These are phyloP conservation scores for Gallirallus australis DNA, from an alignment of 2,797 vertebrate genomes.

Conservation along the genomic window DNA sequence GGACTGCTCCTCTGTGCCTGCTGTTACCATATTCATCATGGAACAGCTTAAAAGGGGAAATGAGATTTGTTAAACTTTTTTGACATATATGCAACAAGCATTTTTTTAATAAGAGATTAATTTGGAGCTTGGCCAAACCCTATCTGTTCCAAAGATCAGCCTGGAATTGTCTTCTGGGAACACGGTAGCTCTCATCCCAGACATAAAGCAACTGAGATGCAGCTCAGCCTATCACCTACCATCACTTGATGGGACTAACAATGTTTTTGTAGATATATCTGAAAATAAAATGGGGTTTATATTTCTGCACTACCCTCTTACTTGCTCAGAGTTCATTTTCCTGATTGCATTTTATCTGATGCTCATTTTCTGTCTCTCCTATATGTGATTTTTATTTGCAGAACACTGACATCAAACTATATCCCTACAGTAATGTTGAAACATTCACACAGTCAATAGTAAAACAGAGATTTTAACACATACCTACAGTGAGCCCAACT, in stretches of 20 bases:
- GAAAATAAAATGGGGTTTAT: neutral
- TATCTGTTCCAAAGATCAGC: neutral
- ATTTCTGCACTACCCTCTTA: neutral
- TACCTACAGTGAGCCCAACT: neutral
- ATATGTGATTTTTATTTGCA: neutral
- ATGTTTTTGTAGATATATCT: neutral
- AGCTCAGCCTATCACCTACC: neutral
- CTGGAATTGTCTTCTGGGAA: neutral
- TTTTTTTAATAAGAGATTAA: neutral
- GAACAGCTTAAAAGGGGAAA: conserved; percentile 2
- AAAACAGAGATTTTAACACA: neutral
- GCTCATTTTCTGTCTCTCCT: neutral
- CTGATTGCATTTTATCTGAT: neutral
- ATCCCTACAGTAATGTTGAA: neutral
- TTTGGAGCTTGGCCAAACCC: neutral
- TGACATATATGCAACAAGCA: neutral
- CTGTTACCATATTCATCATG: neutral
- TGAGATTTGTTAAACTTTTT: neutral
- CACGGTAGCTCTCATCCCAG: neutral
- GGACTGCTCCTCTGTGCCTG: neutral
- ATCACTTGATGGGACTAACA: neutral
- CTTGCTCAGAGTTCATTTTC: neutral
- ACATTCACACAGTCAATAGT: rapidly evolving
- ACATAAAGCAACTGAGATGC: neutral
- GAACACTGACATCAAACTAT: neutral